Conservation (phyloP, 2,888 invertebrate species). For the Ptychoptera contaminata region DNA sequence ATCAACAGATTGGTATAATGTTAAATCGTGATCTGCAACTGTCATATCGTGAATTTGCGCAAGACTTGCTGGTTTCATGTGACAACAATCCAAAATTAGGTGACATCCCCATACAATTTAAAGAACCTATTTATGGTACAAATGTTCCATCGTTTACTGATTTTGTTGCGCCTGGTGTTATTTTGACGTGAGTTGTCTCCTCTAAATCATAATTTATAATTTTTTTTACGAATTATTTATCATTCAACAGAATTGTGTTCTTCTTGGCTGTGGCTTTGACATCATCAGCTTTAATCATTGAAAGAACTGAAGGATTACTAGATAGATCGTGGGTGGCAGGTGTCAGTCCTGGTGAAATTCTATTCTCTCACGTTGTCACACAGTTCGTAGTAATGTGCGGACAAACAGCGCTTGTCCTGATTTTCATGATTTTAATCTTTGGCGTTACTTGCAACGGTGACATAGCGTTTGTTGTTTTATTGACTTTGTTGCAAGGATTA, state of each 20-base stretch:
- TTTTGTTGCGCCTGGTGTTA: constrained; percentile 91
- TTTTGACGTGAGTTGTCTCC: constrained; percentile 58
- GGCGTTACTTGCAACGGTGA: constrained; percentile 83
- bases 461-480: constrained; percentile 63
- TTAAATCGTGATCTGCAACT: constrained; percentile 72
- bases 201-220: background rate
- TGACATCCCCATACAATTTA: constrained; percentile 78
- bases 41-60: constrained; percentile 73
- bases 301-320: constrained; percentile 77
- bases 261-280: constrained; percentile 91
- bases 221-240: constrained; percentile 3
- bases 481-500: constrained; percentile 78
- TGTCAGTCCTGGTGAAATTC: constrained; percentile 78
- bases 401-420: constrained; percentile 76
- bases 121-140: constrained; percentile 75
- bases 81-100: constrained; percentile 72
- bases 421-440: constrained; percentile 84
- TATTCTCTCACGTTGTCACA: constrained; percentile 84
- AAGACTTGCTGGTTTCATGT: constrained; percentile 53
- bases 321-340: constrained; percentile 92
- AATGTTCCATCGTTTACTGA: constrained; percentile 86
- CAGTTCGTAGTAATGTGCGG: constrained; percentile 93
- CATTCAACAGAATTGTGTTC: constrained; percentile 68
- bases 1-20: constrained; percentile 87
- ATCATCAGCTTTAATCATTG: constrained; percentile 79